A percentile compares a stretch with the other conserved stretches of the same genome.
These are phyloP conservation scores for Muscina levida DNA, from an alignment of 2,888 invertebrate species.

Conservation along the genomic window DNA sequence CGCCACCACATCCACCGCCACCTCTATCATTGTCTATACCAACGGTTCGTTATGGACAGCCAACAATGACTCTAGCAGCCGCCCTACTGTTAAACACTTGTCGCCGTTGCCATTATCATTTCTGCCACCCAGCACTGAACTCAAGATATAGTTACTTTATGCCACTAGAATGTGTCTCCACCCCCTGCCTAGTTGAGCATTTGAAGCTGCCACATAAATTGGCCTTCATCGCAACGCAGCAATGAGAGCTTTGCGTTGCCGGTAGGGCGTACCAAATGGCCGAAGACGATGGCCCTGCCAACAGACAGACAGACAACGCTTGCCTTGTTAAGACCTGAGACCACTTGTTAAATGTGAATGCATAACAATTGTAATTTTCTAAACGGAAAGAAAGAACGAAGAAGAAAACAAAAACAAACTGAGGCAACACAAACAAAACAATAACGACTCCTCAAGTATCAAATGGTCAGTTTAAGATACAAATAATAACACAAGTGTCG, in stretches of 20 bases:
- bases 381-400: background rate
- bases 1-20: background rate
- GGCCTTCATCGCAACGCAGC: no score
- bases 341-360: constrained; percentile 55
- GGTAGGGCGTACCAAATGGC: background rate
- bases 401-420: background rate
- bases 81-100: constrained; percentile 40
- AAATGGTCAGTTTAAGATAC: constrained; percentile 22
- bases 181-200: background rate
- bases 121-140: no score
- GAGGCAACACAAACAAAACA: background rate
- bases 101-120: background rate
- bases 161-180: no score
- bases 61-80: constrained; percentile 3
- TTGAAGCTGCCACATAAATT: background rate
- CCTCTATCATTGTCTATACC: background rate
- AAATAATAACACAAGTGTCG: background rate
- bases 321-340: constrained; percentile 30
- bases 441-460: constrained; percentile 1
- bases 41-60: background rate
- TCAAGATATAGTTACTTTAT: no score
- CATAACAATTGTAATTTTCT: constrained; percentile 40
- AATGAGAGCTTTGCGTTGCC: no score
- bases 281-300: background rate
- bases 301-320: background rate